phyloP scores from a whole-genome alignment of 2,797 vertebrate species.

The Sebastes nivosus region DNA sequence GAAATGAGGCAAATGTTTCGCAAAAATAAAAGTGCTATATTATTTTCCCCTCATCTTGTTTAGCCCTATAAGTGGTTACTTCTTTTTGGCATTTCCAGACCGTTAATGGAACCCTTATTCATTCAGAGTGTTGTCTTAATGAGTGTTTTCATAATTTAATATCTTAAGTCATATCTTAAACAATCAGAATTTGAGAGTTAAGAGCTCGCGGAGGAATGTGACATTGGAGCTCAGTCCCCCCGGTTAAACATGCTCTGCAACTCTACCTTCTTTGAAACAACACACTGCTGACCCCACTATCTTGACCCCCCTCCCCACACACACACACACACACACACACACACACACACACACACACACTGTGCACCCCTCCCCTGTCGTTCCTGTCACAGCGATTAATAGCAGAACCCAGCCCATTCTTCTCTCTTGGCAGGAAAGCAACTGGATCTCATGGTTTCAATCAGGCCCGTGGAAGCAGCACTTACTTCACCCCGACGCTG shows the following conservation, averaged over 20 bases:
- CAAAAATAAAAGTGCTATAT: background rate
- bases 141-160: constrained; percentile 28
- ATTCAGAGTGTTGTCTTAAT: background rate
- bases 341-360: too few species aligned
- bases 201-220: constrained; percentile 64
- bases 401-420: constrained; percentile 57
- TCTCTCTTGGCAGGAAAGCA: constrained; percentile 52
- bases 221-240: constrained; percentile 57
- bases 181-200: constrained; percentile 38
- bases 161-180: constrained; percentile 9
- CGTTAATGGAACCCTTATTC: background rate
- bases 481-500: constrained; percentile 32
- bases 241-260: constrained; percentile 73
- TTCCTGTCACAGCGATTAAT: constrained; percentile 74
- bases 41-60: background rate
- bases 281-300: constrained; percentile 70
- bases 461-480: constrained; percentile 48
- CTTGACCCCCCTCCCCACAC: constrained; percentile 29
- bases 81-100: background rate
- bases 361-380: constrained; percentile 2
- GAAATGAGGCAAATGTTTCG: background rate
- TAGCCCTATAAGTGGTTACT: too few species aligned
- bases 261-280: constrained; percentile 76
- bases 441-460: constrained; percentile 70
- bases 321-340: too few species aligned